Evolutionary conservation across 2,888 invertebrate genomes (phyloP), one percentile per base, ranked within the genome.

Genomic region (Chloromyia formosa): DNA sequence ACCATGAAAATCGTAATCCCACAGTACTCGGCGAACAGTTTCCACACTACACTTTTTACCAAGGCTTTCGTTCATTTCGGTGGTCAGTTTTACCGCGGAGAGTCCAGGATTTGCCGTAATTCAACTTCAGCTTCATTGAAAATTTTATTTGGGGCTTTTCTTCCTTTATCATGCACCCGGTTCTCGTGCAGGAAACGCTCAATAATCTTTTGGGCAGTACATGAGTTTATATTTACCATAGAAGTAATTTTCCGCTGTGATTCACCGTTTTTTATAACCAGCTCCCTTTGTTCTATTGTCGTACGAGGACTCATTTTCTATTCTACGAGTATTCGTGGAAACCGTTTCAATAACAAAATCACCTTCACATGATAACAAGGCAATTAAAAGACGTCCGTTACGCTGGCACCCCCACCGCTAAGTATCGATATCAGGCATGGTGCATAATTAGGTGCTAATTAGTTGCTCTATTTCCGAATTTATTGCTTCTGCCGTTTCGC

Each of bases 1-100:
- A 61, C 61, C 61, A 61, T 61, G 0, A 61, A 61, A 61, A 27
- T 61, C 61, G 61, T 27, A 4, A n/a, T 27, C 61, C n/a, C 61
- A 14, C 61, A 61, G 27, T 27, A 61, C 61, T 61, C 61, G 23
- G 61, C 61, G 61, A 61, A 61, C 35, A 61, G 61, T 61, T 61
- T 61, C 61, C 27, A 61, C 61, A 27, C 61, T 61, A 27, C 61
- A 61, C 12, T 14, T 18, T 58, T 58, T 58, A 18, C 22, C 58
- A 58, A 58, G 58, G 58, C 58, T 58, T 58, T 58, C 58, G 58
- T 7, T 35, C 7, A 35, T 7, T 58, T 58, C 58, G 18, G 58
- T 58, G 18, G 58, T 58, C 16, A 58, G 58, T 58, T 53, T 53
- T 1, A 53, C 1, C 16, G 53, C 14, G 53, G 53, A 16, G 53